These are phyloP conservation scores for Sphenodon punctatus DNA, from an alignment of 2,797 vertebrate genomes.

Conservation along the genomic window DNA sequence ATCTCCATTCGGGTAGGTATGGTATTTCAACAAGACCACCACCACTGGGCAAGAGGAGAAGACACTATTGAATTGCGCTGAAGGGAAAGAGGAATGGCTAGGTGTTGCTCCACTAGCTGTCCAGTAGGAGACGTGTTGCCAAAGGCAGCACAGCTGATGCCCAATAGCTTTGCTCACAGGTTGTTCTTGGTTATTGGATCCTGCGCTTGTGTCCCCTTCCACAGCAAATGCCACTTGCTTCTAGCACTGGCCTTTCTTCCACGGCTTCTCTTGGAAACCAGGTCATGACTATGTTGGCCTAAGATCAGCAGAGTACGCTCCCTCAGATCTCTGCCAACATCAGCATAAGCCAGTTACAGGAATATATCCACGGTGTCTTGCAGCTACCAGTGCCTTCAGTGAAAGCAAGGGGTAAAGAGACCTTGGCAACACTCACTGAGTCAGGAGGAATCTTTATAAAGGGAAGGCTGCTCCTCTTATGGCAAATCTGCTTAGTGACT, in stretches of 20 bases:
- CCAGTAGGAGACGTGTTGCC: background rate
- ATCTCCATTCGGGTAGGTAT: slow-evolving; percentile 33
- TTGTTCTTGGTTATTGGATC: too few relatives aligned
- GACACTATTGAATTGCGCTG: too few relatives aligned
- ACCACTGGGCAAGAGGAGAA: too few relatives aligned
- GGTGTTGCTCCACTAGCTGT: background rate
- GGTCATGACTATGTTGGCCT: too few relatives aligned
- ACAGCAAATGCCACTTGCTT: too few relatives aligned
- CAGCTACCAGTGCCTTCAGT: background rate
- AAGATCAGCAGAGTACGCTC: too few relatives aligned
- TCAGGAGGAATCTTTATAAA: background rate
- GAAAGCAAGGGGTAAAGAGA: background rate
- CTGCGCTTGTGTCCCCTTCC: too few relatives aligned
- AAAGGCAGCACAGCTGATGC: background rate
- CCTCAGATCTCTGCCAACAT: background rate
- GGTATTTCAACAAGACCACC: slow-evolving; percentile 16
- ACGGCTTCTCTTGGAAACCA: too few relatives aligned
- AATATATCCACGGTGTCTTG: too few relatives aligned
- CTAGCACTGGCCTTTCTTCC: too few relatives aligned
- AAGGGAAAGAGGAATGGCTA: too few relatives aligned
- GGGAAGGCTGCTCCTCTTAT: background rate
- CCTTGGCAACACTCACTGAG: background rate
- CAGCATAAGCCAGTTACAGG: background rate
- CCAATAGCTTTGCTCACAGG: too few relatives aligned
- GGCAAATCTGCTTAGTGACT: background rate